Evolutionary conservation across 1,140 invertebrate species (phyloP).

Genomic region (Drusus annulatus): DNA sequence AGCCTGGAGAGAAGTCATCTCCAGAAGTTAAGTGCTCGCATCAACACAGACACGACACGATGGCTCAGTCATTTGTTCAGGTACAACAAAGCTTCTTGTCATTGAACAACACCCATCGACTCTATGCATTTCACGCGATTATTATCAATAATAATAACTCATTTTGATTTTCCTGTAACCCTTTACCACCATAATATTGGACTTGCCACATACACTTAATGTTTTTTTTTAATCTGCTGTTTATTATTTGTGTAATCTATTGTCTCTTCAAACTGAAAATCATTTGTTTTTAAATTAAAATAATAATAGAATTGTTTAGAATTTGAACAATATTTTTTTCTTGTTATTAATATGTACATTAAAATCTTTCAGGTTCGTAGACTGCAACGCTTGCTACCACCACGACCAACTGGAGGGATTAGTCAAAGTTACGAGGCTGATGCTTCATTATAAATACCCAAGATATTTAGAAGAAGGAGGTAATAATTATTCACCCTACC

Average conservation of each 20-base stretch:
- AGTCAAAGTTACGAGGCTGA: slow-evolving; percentile 82
- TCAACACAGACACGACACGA: slow-evolving; percentile 80
- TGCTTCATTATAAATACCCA: slow-evolving; percentile 86
- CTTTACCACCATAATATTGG: too few relatives aligned
- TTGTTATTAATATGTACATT: background rate
- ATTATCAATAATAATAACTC: too few relatives aligned
- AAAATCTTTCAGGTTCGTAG: slow-evolving; percentile 66
- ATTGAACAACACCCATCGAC: too few relatives aligned
- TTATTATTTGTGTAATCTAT: too few relatives aligned
- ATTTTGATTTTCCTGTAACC: too few relatives aligned
- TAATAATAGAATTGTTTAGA: background rate
- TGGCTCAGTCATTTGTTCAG: slow-evolving; percentile 84
- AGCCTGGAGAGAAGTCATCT: slow-evolving; percentile 77
- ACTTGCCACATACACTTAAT: too few relatives aligned
- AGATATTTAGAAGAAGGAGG: slow-evolving; percentile 85
- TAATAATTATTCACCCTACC: slow-evolving; percentile 45
- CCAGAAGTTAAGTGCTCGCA: slow-evolving; percentile 76
- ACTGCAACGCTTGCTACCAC: slow-evolving; percentile 83
- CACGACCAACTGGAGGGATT: slow-evolving; percentile 85
- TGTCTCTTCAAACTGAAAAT: too few relatives aligned
- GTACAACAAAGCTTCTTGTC: slow-evolving; percentile 61
- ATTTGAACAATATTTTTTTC: too few relatives aligned
- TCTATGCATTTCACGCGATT: too few relatives aligned
- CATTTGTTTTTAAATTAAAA: slow-evolving; percentile 9
- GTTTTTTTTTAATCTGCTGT: too few relatives aligned